These are phyloP conservation scores for Drosophila trapezifrons DNA, from an alignment of 1,140 invertebrate species.

Conservation along the genomic window DNA sequence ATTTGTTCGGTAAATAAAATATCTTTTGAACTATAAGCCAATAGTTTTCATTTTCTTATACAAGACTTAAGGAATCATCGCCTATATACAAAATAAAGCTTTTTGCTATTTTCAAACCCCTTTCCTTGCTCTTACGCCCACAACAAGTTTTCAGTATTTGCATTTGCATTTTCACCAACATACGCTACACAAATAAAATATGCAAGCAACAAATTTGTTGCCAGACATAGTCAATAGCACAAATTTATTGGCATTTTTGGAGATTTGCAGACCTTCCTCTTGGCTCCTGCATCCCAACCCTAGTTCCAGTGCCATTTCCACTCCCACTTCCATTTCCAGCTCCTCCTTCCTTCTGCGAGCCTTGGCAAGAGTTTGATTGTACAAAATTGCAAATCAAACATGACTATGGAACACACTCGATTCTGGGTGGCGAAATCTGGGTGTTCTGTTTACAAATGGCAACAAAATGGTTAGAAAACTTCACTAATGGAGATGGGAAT, in stretches of 20 bases:
- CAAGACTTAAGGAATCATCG: neutral
- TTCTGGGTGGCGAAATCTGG: slow-evolving; percentile 7
- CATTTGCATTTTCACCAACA: slow-evolving; percentile 48
- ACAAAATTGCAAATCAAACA: slow-evolving; percentile 80
- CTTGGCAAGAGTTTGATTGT: slow-evolving; percentile 59
- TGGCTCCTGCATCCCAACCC: slow-evolving; percentile 5
- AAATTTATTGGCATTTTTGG: slow-evolving; percentile 60
- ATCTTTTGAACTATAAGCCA: slow-evolving; percentile 4
- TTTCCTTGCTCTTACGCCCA: neutral
- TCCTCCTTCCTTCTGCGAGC: slow-evolving; percentile 13
- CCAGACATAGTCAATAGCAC: slow-evolving; percentile 53
- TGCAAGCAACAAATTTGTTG: slow-evolving; percentile 51
- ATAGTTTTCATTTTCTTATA: neutral
- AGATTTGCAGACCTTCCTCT: slow-evolving; percentile 34
- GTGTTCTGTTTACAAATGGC: slow-evolving; percentile 27
- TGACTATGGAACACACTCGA: slow-evolving; percentile 64
- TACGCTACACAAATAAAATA: slow-evolving; percentile 53
- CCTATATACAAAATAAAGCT: neutral
- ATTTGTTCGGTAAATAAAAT: slow-evolving; percentile 5
- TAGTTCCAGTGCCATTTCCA: slow-evolving; percentile 1
- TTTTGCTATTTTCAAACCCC: slow-evolving; percentile 11
- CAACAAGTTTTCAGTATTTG: slow-evolving; percentile 22
- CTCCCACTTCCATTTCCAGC: slow-evolving; percentile 10
- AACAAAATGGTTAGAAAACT: slow-evolving; percentile 71
- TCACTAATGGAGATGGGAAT: slow-evolving; percentile 42